Evolutionary conservation across 2,888 invertebrate species (phyloP).

Genomic region (Euphydryas editha): DNA sequence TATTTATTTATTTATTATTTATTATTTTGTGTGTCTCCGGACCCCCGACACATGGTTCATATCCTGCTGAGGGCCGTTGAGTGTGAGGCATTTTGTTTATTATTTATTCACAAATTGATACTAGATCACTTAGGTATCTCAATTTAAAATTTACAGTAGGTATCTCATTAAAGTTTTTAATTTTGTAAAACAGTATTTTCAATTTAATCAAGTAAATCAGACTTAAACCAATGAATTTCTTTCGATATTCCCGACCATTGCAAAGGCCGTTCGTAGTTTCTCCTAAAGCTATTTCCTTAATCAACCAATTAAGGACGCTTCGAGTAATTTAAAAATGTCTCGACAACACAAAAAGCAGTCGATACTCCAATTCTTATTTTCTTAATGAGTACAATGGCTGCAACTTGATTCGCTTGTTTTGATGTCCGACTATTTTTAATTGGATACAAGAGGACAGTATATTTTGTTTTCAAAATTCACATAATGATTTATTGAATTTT

Average conservation of each 20-base stretch:
- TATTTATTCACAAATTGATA: too few species aligned
- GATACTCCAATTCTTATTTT: constrained; percentile 36
- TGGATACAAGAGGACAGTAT: constrained; percentile 22
- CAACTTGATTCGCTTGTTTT: constrained; percentile 33
- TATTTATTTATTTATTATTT: too few species aligned
- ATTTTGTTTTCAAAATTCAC: constrained; percentile 12
- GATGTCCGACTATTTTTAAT: constrained; percentile 31
- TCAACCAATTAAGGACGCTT: constrained; percentile 39
- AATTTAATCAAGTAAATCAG: background rate
- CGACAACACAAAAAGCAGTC: constrained; percentile 34
- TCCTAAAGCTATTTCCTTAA: constrained; percentile 37
- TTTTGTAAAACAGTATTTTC: background rate
- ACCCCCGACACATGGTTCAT: too few species aligned
- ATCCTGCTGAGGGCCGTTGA: too few species aligned
- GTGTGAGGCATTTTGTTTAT: too few species aligned
- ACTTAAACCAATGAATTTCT: background rate
- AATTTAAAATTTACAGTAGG: too few species aligned
- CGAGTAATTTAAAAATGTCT: constrained; percentile 38
- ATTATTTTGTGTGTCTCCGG: too few species aligned
- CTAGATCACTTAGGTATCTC: too few species aligned
- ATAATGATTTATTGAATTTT: constrained; percentile 4
- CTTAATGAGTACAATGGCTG: constrained; percentile 46
- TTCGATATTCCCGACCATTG: constrained; percentile 10
- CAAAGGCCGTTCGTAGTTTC: constrained; percentile 23
- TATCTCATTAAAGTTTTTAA: background rate